These are phyloP conservation scores for Haliclystus octoradiatus DNA, from an alignment of 30 jellyfish, hydroid and myxozoan species.

Conservation along the genomic window DNA sequence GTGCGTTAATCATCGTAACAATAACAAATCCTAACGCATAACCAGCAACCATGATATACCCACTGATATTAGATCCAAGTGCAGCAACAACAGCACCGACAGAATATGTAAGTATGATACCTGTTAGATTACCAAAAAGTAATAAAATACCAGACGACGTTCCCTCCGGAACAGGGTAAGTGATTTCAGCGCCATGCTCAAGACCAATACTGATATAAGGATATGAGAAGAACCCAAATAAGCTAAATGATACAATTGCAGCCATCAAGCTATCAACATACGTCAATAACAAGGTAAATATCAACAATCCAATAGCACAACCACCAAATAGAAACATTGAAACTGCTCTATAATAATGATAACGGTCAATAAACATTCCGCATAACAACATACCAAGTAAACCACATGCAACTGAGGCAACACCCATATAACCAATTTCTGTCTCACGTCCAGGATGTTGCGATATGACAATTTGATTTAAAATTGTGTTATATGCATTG, in stretches of 20 bases:
- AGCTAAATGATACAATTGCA: conserved; percentile 13
- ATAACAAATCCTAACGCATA: conserved; percentile 31
- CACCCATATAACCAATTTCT: conserved; percentile 80
- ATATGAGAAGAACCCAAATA: conserved; percentile 55
- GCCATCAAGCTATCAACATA: conserved; percentile 20
- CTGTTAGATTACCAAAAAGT: conserved; percentile 47
- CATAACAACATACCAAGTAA: conserved; percentile 41
- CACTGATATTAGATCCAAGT: conserved; percentile 55
- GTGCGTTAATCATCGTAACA: conserved; percentile 31
- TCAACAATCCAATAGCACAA: conserved; percentile 14
- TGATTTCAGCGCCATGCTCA: conserved; percentile 83
- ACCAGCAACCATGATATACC: conserved; percentile 36
- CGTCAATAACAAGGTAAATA: conserved; percentile 25
- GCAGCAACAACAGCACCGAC: conserved; percentile 32
- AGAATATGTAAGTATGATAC: conserved; percentile 32
- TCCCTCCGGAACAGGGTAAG: conserved; percentile 87
- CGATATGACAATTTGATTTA: conserved; percentile 40
- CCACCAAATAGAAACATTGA: conserved; percentile 12
- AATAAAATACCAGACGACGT: conserved; percentile 52
- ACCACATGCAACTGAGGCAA: conserved; percentile 47
- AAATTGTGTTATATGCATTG: conserved; percentile 32
- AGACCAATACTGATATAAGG: conserved; percentile 79
- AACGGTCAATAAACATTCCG: conserved; percentile 52
- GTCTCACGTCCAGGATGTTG: conserved; percentile 45
- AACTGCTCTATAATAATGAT: conserved; percentile 17